Percentiles rank a stretch among this genome's conserved stretches.
Conservation (phyloP, 2,888 invertebrate species). For the Fissipunctia ypsillon region DNA sequence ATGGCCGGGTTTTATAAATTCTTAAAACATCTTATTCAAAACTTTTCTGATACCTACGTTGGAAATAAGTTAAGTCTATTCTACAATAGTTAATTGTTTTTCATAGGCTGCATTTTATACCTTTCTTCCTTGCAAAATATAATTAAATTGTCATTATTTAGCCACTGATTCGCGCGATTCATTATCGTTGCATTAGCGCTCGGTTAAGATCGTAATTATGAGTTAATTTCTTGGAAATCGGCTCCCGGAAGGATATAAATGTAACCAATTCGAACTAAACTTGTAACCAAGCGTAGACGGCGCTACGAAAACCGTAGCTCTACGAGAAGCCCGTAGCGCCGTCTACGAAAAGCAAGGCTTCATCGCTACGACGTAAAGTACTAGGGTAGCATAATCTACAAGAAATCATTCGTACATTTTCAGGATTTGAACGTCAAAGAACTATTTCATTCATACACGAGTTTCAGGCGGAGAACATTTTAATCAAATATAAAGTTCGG, state of each 20-base stretch:
- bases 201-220: neutral
- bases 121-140: neutral
- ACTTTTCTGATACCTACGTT: neutral
- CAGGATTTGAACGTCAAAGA: neutral
- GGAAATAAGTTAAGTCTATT: neutral
- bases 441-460: constrained; percentile 15
- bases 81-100: no score
- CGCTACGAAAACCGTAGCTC: constrained; percentile 13
- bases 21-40: neutral
- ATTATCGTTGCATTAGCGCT: neutral
- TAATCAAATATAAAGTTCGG: constrained; percentile 29
- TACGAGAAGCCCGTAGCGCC: constrained; percentile 9
- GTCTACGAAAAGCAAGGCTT: constrained; percentile 20
- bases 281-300: neutral
- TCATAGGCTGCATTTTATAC: neutral
- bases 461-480: constrained; percentile 4
- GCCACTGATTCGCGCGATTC: neutral
- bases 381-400: constrained; percentile 14
- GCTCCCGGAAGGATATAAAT: no score
- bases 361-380: constrained; percentile 18
- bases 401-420: neutral
- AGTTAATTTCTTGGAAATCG: neutral
- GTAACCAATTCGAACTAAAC: no score
- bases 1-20: neutral
- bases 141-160: no score